Percentiles rank a stretch among this genome's conserved stretches.
These are phyloP conservation scores for Zapus hudsonius DNA, from an alignment of 2,113 vertebrate species.

Conservation along the genomic window DNA sequence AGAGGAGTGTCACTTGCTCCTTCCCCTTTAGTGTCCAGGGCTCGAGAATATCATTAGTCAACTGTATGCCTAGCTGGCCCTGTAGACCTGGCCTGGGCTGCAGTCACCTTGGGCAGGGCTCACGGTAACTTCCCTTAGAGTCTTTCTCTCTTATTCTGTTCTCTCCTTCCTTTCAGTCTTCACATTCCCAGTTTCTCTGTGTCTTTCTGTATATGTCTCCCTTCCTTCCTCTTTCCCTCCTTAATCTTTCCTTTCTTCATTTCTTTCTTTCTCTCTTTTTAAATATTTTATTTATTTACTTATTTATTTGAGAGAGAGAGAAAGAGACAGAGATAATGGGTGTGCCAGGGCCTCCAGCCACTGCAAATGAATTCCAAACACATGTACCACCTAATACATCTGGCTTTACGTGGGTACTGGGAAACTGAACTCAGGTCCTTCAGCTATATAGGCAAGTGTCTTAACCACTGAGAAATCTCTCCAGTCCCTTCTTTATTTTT, in stretches of 20 bases:
- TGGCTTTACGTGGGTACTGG: too few species aligned
- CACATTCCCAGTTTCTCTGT: too few species aligned
- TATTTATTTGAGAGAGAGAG: too few species aligned
- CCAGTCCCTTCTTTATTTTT: too few species aligned
- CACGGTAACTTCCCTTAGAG: neutral
- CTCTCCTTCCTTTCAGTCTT: neutral
- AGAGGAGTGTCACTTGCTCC: neutral
- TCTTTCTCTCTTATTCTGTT: neutral
- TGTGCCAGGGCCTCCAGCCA: too few species aligned
- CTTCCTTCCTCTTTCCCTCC: neutral
- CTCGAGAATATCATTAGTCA: neutral
- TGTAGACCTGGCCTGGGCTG: rapidly evolving
- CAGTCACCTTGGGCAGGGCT: neutral
- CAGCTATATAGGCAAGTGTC: too few species aligned
- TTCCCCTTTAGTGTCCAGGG: neutral
- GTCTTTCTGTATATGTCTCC: neutral
- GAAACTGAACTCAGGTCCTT: too few species aligned
- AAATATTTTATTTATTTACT: too few species aligned
- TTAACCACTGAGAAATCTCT: too few species aligned
- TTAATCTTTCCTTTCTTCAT: neutral
- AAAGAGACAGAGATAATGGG: too few species aligned
- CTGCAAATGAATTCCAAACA: too few species aligned
- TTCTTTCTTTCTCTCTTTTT: neutral
- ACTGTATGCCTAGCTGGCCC: rapidly evolving
- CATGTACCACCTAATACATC: too few species aligned